Percentiles rank a stretch among this genome's conserved stretches.
Conservation (phyloP, 2,797 vertebrate species). For the Emys orbicularis region DNA sequence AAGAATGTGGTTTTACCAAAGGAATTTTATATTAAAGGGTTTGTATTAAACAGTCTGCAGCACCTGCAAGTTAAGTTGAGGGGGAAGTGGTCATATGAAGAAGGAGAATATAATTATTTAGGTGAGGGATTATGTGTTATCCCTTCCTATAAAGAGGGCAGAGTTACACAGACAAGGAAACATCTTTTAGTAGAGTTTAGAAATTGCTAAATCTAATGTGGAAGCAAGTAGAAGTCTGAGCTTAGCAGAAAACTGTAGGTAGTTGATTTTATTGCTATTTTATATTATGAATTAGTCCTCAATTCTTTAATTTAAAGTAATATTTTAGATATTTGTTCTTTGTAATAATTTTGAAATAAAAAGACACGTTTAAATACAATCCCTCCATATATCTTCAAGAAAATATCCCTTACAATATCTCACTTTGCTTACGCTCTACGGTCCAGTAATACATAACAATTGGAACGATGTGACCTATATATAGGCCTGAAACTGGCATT, state of each 20-base stretch:
- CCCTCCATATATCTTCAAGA: too few species aligned
- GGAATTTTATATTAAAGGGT: neutral
- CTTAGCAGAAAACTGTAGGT: neutral
- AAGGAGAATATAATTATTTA: constrained; percentile 23
- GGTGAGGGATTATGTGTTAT: neutral
- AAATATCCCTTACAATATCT: too few species aligned
- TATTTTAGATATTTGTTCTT: too few species aligned
- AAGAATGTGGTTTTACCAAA: neutral
- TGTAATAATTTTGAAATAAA: too few species aligned
- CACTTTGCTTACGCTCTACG: neutral
- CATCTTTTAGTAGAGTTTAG: neutral
- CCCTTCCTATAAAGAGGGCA: neutral
- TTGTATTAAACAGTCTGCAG: neutral
- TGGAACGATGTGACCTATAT: neutral
- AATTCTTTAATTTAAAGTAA: too few species aligned
- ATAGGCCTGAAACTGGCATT: neutral
- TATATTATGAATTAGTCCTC: neutral
- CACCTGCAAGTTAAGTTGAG: neutral
- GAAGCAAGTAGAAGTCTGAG: neutral
- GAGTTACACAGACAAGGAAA: neutral
- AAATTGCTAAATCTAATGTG: neutral
- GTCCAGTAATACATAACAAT: neutral
- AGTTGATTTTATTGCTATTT: neutral
- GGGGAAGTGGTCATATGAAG: neutral
- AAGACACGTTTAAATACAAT: too few species aligned